phyloP scores from a whole-genome alignment of 37 sponge, comb jelly and placozoan genomes.

The Mnemiopsis leidyi region DNA sequence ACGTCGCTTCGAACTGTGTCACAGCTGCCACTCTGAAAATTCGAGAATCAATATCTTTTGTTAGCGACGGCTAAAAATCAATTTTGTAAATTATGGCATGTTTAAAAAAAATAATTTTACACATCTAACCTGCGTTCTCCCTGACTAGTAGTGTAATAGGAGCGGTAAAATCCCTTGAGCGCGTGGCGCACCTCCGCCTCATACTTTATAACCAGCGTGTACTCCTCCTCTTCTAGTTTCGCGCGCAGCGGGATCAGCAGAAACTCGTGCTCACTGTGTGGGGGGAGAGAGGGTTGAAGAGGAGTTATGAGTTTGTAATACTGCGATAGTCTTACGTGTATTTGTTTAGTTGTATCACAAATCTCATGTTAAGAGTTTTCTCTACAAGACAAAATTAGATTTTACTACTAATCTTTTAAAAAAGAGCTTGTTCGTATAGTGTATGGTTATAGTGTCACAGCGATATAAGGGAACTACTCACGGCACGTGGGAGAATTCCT shows the following conservation, averaged over 20 bases:
- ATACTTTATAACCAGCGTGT: not conserved
- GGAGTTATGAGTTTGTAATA: not conserved
- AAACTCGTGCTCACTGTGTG: conserved; percentile 33
- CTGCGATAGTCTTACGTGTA: too few relatives aligned
- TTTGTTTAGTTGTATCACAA: too few relatives aligned
- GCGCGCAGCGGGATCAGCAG: not conserved
- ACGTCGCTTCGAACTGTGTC: conserved; percentile 95
- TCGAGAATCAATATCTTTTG: too few relatives aligned
- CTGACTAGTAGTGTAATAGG: not conserved
- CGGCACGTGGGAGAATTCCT: not conserved
- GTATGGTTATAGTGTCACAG: too few relatives aligned
- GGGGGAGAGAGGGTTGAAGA: not conserved
- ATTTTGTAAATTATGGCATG: too few relatives aligned
- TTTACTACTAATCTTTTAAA: too few relatives aligned
- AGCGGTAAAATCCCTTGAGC: conserved; percentile 51
- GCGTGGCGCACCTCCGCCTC: conserved; percentile 43
- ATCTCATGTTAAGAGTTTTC: not conserved
- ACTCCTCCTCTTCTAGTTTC: not conserved
- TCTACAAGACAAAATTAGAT: not conserved
- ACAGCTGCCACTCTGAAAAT: conserved; percentile 71
- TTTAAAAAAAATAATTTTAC: too few relatives aligned
- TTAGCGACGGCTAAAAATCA: too few relatives aligned
- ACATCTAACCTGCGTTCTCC: not conserved
- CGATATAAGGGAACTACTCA: too few relatives aligned
- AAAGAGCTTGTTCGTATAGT: too few relatives aligned